A percentile compares a stretch with the other conserved stretches of the same genome.
Conservation (phyloP, 2,113 vertebrate species). For the Copsychus sechellarum region DNA sequence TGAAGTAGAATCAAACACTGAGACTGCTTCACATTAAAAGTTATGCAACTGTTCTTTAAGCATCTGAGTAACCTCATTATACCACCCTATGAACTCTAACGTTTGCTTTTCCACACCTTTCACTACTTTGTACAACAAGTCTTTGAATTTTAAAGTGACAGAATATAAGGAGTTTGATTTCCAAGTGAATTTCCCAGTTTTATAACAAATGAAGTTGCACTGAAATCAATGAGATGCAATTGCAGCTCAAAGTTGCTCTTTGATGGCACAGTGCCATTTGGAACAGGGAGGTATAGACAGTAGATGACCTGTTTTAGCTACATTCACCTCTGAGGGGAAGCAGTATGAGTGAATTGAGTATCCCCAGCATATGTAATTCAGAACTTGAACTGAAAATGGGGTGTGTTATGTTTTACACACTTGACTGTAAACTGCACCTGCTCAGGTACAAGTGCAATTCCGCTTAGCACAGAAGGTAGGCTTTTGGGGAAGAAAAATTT, state of each 20-base stretch:
- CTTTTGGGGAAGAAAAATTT: not conserved
- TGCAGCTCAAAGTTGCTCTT: not conserved
- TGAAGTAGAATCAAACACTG: not conserved
- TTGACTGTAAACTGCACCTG: not conserved
- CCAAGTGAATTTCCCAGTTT: not conserved
- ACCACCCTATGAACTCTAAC: not conserved
- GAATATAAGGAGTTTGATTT: not conserved
- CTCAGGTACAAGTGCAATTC: not conserved
- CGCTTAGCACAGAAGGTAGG: not conserved
- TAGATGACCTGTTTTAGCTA: not conserved
- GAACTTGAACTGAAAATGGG: not conserved
- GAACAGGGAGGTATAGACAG: not conserved
- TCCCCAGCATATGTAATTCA: not conserved
- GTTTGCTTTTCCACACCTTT: not conserved
- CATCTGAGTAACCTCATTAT: not conserved
- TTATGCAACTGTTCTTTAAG: not conserved
- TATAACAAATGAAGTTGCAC: not conserved
- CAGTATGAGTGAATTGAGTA: not conserved
- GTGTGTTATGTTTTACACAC: not conserved
- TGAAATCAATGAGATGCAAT: not conserved
- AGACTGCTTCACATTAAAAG: not conserved
- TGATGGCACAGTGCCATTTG: not conserved
- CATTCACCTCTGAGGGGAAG: not conserved
- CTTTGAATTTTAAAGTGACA: not conserved
- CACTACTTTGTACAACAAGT: not conserved